Conservation (phyloP, 2,888 invertebrate genomes). For the Toxonevra muliebris region DNA sequence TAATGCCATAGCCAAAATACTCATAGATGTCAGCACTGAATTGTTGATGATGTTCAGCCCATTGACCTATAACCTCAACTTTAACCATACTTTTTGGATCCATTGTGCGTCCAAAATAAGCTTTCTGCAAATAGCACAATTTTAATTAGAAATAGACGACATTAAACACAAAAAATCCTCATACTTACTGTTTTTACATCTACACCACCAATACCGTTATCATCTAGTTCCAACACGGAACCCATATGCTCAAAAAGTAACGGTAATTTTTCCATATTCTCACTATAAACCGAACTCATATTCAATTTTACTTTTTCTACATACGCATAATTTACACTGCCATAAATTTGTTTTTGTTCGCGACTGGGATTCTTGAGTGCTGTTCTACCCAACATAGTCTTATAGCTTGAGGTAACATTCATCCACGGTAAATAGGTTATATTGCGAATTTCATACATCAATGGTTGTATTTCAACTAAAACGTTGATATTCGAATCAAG, state of each 20-base stretch:
- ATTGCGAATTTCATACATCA: conserved; percentile 57
- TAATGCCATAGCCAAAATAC: conserved; percentile 55
- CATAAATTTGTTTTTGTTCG: conserved; percentile 55
- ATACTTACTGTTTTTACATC: conserved; percentile 49
- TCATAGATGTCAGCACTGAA: conserved; percentile 57
- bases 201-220: conserved; percentile 52
- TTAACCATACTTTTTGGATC: conserved; percentile 52
- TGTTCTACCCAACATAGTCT: conserved; percentile 52
- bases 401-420: conserved; percentile 56
- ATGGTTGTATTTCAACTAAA: conserved; percentile 56
- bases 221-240: conserved; percentile 51
- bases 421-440: conserved; percentile 57
- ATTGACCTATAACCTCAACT: conserved; percentile 58
- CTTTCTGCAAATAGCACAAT: conserved; percentile 43
- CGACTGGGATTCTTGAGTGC: conserved; percentile 51
- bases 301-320: conserved; percentile 56
- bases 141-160: neutral
- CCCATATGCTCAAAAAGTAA: conserved; percentile 54
- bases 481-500: conserved; percentile 56
- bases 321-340: conserved; percentile 54
- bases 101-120: conserved; percentile 56
- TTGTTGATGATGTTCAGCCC: conserved; percentile 54
- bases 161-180: neutral
- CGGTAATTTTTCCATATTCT: conserved; percentile 46
- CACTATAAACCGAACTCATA: conserved; percentile 44